Conservation (phyloP, 2,113 vertebrate genomes). For the Malaclemys terrapin region DNA sequence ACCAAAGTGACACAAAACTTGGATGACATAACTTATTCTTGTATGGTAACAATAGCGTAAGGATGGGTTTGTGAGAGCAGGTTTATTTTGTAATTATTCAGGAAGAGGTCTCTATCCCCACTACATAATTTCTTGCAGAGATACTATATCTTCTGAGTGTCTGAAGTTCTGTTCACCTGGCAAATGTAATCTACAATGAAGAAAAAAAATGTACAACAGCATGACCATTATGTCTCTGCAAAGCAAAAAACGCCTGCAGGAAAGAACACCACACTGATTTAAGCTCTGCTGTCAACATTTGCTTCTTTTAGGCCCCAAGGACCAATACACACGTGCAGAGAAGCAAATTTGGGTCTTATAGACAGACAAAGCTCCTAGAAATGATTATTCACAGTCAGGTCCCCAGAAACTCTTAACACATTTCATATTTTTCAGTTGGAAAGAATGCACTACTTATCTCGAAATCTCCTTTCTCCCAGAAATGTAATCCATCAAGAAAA, state of each 20-base stretch:
- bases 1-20: not conserved
- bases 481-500: slow-evolving; percentile 69
- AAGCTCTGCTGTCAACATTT: slow-evolving; percentile 69
- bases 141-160: not conserved
- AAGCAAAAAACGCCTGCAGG: slow-evolving; percentile 32
- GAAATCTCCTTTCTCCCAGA: slow-evolving; percentile 67
- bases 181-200: slow-evolving; percentile 53
- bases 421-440: slow-evolving; percentile 78
- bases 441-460: slow-evolving; percentile 62
- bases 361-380: slow-evolving; percentile 70
- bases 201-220: not conserved
- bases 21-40: not conserved
- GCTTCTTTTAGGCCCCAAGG: slow-evolving; percentile 70
- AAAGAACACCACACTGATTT: slow-evolving; percentile 70
- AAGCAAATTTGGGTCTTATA: slow-evolving; percentile 71
- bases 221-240: slow-evolving; percentile 27
- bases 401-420: slow-evolving; percentile 67
- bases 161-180: slow-evolving; percentile 46
- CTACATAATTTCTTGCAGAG: slow-evolving; percentile 21
- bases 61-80: not conserved
- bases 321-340: slow-evolving; percentile 62
- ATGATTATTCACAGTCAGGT: slow-evolving; percentile 70
- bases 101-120: slow-evolving; percentile 29
- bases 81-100: slow-evolving; percentile 35
- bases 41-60: not conserved